phyloP scores from a whole-genome alignment of 2,113 vertebrate genomes.

The Cyphomyrus discorhynchus region DNA sequence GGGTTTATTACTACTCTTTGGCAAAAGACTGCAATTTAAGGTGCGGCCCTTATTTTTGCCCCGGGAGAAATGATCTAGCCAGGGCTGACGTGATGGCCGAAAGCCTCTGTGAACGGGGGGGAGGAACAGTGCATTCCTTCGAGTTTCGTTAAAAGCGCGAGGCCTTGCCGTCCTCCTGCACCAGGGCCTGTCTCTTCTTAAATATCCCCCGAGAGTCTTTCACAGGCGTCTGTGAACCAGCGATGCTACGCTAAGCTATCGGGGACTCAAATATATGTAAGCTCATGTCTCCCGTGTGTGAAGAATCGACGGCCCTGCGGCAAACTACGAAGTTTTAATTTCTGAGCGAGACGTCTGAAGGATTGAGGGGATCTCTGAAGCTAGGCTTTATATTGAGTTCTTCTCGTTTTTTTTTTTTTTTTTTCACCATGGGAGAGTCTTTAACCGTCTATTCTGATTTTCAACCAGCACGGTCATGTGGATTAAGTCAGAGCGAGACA shows the following conservation, averaged over 20 bases:
- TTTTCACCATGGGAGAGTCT: neutral
- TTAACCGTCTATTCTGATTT: neutral
- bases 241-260: neutral
- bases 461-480: neutral
- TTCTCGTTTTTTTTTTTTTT: neutral
- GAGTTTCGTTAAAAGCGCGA: conserved; percentile 6
- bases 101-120: too few relatives aligned
- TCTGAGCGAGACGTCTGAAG: neutral
- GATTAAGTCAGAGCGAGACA: neutral
- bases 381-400: neutral
- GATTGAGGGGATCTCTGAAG: conserved; percentile 7
- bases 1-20: neutral
- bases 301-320: neutral
- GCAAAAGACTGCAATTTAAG: neutral
- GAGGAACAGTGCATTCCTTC: neutral
- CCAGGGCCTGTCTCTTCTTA: neutral
- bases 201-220: neutral
- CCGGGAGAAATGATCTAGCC: neutral
- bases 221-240: neutral
- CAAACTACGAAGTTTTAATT: neutral
- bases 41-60: neutral
- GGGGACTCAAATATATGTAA: neutral
- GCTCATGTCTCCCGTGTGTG: neutral
- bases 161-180: neutral
- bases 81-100: conserved; percentile 2